Percentiles rank a stretch among this genome's conserved stretches.
These are phyloP conservation scores for Hipparchia semele DNA, from an alignment of 2,888 invertebrate genomes.

Conservation along the genomic window DNA sequence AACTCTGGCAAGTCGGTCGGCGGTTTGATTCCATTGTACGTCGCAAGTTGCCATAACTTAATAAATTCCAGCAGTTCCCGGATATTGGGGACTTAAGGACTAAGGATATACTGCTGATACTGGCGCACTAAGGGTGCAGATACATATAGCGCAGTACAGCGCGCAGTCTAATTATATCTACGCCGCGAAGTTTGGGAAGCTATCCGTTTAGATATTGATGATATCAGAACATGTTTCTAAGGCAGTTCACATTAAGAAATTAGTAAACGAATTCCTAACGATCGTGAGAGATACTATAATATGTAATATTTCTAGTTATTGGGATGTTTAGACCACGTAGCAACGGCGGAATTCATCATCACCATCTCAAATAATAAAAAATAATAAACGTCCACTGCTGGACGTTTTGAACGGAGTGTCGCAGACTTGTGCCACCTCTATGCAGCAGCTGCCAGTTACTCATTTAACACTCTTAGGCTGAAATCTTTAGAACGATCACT, in stretches of 20 bases:
- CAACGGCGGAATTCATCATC: too few species aligned
- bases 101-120: slow-evolving; percentile 26
- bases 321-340: too few species aligned
- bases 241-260: background rate
- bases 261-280: background rate
- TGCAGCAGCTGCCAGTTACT: too few species aligned
- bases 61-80: slow-evolving; percentile 45
- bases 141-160: slow-evolving; percentile 4
- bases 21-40: slow-evolving; percentile 46
- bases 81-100: slow-evolving; percentile 41
- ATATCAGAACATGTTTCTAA: background rate
- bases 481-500: too few species aligned
- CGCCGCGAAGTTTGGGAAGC: slow-evolving; percentile 6
- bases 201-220: background rate
- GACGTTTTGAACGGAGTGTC: too few species aligned
- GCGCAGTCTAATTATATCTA: slow-evolving; percentile 18
- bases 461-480: too few species aligned
- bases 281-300: background rate
- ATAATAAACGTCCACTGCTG: too few species aligned
- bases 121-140: too few species aligned
- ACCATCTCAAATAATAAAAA: too few species aligned
- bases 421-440: too few species aligned
- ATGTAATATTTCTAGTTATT: background rate
- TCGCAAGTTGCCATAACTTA: slow-evolving; percentile 47
- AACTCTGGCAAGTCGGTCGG: slow-evolving; percentile 37